Evolutionary conservation across 2,888 invertebrate species (phyloP).

Genomic region (Acleris cristana): DNA sequence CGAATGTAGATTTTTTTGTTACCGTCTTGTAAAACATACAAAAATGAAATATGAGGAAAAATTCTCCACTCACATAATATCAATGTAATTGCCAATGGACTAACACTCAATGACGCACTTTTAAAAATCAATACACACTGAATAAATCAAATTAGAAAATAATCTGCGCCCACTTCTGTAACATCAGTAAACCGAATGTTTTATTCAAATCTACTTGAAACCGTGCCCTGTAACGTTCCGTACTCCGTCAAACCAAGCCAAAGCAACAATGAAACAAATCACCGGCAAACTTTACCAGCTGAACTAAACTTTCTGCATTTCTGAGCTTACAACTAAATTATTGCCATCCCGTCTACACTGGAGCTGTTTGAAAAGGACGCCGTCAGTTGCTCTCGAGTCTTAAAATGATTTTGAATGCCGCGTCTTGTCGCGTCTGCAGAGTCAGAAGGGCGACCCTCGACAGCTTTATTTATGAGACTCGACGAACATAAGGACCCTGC

Average conservation of each 20-base stretch:
- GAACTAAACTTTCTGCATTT: constrained; percentile 8
- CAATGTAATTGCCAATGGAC: no score
- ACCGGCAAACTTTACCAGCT: constrained; percentile 20
- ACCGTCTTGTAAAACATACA: no score
- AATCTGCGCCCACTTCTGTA: neutral
- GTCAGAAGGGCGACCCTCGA: constrained; percentile 35
- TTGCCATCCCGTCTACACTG: constrained; percentile 18
- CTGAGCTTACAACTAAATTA: constrained; percentile 13
- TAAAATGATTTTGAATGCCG: constrained; percentile 24
- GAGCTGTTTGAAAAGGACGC: constrained; percentile 20
- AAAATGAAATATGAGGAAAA: no score
- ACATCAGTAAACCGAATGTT: constrained; percentile 19
- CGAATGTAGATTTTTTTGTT: no score
- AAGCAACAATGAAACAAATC: constrained; percentile 36
- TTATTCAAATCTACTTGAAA: constrained; percentile 28
- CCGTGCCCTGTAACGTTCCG: constrained; percentile 6
- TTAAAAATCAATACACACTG: neutral
- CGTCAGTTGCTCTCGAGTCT: constrained; percentile 18
- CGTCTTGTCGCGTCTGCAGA: constrained; percentile 32
- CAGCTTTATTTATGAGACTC: constrained; percentile 38
- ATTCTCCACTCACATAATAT: no score
- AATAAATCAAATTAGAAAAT: constrained; percentile 15
- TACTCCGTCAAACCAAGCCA: constrained; percentile 22
- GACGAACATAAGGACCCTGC: constrained; percentile 29
- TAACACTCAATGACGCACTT: neutral